Evolutionary conservation across 2,113 vertebrate species (phyloP).

Genomic region (Caracal caracal): DNA sequence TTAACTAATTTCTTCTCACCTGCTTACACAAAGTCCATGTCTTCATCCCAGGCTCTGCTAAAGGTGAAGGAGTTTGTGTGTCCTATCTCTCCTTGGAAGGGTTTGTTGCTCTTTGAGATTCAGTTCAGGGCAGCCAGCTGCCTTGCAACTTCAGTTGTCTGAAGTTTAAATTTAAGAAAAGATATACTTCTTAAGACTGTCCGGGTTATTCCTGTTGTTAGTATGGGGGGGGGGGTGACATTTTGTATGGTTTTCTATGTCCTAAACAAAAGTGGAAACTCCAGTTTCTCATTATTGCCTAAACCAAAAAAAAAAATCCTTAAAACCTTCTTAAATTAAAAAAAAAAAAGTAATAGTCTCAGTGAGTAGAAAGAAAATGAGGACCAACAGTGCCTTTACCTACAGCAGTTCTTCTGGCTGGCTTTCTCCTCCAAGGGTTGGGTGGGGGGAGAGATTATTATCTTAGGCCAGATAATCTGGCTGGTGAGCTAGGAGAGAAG

Average conservation of each 20-base stretch:
- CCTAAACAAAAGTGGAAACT: not conserved
- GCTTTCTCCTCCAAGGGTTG: not conserved
- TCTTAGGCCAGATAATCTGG: not conserved
- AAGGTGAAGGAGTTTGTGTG: not conserved
- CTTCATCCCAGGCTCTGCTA: not conserved
- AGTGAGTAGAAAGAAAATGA: constrained; percentile 31
- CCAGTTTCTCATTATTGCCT: not conserved
- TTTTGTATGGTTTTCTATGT: not conserved
- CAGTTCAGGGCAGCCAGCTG: not conserved
- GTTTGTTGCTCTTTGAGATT: not conserved
- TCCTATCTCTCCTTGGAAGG: not conserved
- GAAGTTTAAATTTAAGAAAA: not conserved
- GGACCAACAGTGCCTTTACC: not conserved
- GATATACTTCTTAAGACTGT: not conserved
- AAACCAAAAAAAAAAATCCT: not conserved
- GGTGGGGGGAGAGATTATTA: not conserved
- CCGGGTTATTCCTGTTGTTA: not conserved
- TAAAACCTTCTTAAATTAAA: not conserved
- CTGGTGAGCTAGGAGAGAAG: not conserved
- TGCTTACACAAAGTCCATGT: not conserved
- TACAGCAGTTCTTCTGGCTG: not conserved
- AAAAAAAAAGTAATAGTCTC: not conserved
- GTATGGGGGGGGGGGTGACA: not conserved
- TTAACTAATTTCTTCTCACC: not conserved
- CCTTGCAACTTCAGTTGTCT: not conserved